phyloP scores from a whole-genome alignment of 2,797 vertebrate genomes.

The Octomys mimax region DNA sequence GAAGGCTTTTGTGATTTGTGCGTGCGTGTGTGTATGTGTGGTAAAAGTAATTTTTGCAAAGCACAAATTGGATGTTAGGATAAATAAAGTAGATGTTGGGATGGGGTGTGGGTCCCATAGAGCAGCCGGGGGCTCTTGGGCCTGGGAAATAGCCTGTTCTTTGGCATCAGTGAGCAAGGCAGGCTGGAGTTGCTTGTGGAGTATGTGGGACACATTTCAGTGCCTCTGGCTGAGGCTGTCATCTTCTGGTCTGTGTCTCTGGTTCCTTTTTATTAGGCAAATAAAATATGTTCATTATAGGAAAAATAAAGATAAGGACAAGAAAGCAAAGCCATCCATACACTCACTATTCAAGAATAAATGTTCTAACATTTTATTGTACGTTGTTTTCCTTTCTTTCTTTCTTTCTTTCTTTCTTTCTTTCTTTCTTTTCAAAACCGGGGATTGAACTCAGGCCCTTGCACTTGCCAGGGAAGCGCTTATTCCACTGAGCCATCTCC shows the following conservation, averaged over 20 bases:
- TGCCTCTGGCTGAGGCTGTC: neutral
- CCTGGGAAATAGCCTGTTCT: neutral
- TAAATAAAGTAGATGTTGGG: neutral
- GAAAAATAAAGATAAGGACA: slow-evolving; percentile 6
- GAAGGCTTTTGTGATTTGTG: neutral
- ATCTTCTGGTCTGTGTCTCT: neutral
- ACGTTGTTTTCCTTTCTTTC: neutral
- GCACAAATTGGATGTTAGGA: neutral
- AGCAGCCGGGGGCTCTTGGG: neutral
- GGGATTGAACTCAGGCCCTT: too few species aligned
- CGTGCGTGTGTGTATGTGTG: neutral
- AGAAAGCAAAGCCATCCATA: slow-evolving; percentile 17
- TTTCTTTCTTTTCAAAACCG: too few species aligned
- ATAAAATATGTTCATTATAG: neutral
- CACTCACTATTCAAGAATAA: neutral
- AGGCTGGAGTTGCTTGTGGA: neutral
- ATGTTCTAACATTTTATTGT: slow-evolving; percentile 15
- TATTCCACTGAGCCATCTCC: too few species aligned
- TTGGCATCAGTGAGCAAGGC: neutral
- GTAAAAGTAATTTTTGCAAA: neutral
- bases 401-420: too few species aligned
- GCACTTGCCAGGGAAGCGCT: too few species aligned
- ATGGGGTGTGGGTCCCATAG: neutral
- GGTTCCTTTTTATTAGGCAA: neutral
- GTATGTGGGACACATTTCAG: neutral